Base-by-base conservation (phyloP, 2,797 vertebrate species). In the Ctenochaetus hawaiiensis region DNA sequence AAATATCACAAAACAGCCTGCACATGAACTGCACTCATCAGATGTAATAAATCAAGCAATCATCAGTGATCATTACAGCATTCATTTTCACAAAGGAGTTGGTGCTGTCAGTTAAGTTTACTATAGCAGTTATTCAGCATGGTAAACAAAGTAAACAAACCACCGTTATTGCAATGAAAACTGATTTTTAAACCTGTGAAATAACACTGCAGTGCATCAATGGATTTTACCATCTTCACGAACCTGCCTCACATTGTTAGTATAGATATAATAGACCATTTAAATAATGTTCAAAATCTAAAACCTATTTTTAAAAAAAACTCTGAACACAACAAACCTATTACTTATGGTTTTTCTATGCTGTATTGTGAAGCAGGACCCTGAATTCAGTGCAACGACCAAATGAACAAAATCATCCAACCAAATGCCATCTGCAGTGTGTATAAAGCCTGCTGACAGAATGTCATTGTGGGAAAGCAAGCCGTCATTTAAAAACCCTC, bases 21-120 rank as follows among this genome's bases (percentile, higher is more conserved):
- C 63, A 39, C 37, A 49, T 49, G 48, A 83, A 76, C 49, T 83
- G 71, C 64, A 83, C 75, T 45, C 22, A 76, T 78, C 37, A 67
- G n/a, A 60, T 8, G 20, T 49, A 18, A 52, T 23, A 75, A 63
- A 68, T 75, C 63, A 73, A 39, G 64, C 47, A 64, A 65, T 74
- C 52, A 82, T 30, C 20, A 26, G 34, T 0, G 0, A 43, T 80
- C 51, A 69, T 75, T 61, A 58, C 14, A 41, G 57, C 49, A 39
- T 77, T 80, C 68, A 61, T 67, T 83, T 77, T 45, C 61, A 60
- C 59, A 66, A 17, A 66, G 57, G 39, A 64, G 51, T 53, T n/a
- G 44, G 23, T 22, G 47, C 52, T 71, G 68, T 72, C 26, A 30
- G 44, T 72, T 61, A 16, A 75, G 17, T 20, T 45, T 10, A 62